Conservation (phyloP, 2,888 invertebrate species). For the Octonoba sinensis region DNA sequence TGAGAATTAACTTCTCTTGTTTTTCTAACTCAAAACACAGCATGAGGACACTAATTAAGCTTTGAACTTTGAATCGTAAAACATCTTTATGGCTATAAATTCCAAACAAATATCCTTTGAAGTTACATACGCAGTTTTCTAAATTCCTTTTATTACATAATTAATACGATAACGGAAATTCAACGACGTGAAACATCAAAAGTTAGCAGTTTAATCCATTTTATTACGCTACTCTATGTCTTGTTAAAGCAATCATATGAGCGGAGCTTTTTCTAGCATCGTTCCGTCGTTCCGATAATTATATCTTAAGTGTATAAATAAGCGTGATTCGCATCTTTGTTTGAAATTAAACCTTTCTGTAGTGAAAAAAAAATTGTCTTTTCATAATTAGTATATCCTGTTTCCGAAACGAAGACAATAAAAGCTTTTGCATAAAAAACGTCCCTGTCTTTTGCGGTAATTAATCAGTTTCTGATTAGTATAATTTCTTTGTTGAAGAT, state of each 20-base stretch:
- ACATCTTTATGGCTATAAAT: too few species aligned
- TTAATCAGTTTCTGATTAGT: constrained; percentile 60
- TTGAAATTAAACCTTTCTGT: constrained; percentile 29
- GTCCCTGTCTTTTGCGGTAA: constrained; percentile 53
- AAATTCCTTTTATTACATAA: constrained; percentile 39
- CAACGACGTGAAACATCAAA: constrained; percentile 45
- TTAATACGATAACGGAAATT: constrained; percentile 32
- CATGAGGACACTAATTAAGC: too few species aligned
- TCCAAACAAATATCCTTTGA: too few species aligned
- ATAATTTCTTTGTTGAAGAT: constrained; percentile 26
- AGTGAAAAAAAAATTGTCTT: constrained; percentile 32
- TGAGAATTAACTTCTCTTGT: too few species aligned
- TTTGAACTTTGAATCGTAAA: too few species aligned
- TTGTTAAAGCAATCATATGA: constrained; percentile 42
- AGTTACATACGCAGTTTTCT: too few species aligned
- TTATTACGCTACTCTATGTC: constrained; percentile 31
- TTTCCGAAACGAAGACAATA: not conserved
- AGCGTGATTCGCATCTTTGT: constrained; percentile 33
- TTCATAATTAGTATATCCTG: constrained; percentile 49
- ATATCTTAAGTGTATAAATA: constrained; percentile 54
- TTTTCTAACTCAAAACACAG: too few species aligned
- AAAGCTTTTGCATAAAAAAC: constrained; percentile 3
- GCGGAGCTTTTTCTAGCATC: constrained; percentile 31
- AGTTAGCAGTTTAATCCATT: constrained; percentile 40
- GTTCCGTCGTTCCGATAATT: constrained; percentile 35